Evolutionary conservation across 2,888 invertebrate species (phyloP).

Genomic region (Pyralis farinalis): DNA sequence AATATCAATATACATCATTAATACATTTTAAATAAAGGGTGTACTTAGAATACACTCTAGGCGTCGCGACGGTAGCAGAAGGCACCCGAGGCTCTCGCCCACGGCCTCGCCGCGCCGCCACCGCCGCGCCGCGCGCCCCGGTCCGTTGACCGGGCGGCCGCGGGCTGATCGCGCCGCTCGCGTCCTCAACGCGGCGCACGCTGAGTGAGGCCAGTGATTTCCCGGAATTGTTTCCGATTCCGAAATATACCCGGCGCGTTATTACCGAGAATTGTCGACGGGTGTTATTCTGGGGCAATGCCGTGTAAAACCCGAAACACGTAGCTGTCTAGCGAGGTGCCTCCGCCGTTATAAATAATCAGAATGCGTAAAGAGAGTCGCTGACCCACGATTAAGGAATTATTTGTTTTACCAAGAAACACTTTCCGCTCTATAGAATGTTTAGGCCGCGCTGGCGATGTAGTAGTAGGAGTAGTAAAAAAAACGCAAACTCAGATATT

Average conservation of each 20-base stretch:
- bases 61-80: no score
- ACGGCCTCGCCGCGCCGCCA: no score
- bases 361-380: constrained; percentile 65
- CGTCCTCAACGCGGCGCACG: constrained; percentile 16
- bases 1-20: no score
- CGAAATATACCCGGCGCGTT: constrained; percentile 64
- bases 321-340: constrained; percentile 64
- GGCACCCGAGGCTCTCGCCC: no score
- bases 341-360: constrained; percentile 69
- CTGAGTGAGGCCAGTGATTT: constrained; percentile 68
- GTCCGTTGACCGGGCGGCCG: background rate
- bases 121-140: background rate
- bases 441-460: constrained; percentile 2
- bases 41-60: no score
- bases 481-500: constrained; percentile 30
- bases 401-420: constrained; percentile 36
- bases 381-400: constrained; percentile 56
- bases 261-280: constrained; percentile 69
- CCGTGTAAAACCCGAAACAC: constrained; percentile 69
- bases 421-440: constrained; percentile 18
- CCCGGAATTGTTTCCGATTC: constrained; percentile 77
- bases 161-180: constrained; percentile 11
- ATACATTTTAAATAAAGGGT: no score
- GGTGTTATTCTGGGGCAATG: constrained; percentile 73
- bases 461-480: constrained; percentile 22